Base-by-base conservation (phyloP, 2,797 vertebrate genomes). In the Nothura maculosa region DNA sequence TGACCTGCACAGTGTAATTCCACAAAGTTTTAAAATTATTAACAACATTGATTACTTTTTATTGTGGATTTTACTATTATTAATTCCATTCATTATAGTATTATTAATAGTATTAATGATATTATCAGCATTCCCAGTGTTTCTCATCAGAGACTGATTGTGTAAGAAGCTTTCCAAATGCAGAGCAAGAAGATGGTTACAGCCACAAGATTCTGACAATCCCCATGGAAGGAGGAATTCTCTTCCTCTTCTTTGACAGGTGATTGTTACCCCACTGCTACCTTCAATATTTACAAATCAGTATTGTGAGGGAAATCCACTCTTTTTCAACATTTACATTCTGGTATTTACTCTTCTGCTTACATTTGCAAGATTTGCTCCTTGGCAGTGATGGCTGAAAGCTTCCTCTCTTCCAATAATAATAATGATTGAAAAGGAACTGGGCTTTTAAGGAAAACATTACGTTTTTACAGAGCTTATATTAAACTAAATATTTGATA, bases 311-410 rank as follows among this genome's bases (percentile, higher is more conserved):
- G 21, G 54, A 3, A 0, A 12, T 20, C 48, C 4, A 27, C 9
- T 32, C 25, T 74, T 80, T 25, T 92, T 92, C 61, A 83, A 70
- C 75, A 78, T 83, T 73, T 87, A 14, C 21, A n/a, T 90, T 89
- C 27, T 89, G 32, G 20, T 85, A 16, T 93, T 95, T 85, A 69
- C 55, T 81, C 17, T 32, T 58, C 77, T 67, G 43, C 48, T 87
- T 81, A 58, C 15, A 61, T 78, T 69, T 93, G 69, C 32, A 73
- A 60, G 50, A 83, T 66, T 87, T 89, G 90, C 58, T 55, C 74
- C 38, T 82, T 83, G 86, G 67, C 81, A 92, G 36, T 18, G 64
- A 52, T 36, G 28, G 25, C 24, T 85, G 73, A 80, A 93, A 81
- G 1, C 24, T 78, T 87, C 36, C 63, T 36, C 6, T 81, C n/a